Conservation (phyloP, 2,888 invertebrate genomes). For the Cyaniris semiargus region DNA sequence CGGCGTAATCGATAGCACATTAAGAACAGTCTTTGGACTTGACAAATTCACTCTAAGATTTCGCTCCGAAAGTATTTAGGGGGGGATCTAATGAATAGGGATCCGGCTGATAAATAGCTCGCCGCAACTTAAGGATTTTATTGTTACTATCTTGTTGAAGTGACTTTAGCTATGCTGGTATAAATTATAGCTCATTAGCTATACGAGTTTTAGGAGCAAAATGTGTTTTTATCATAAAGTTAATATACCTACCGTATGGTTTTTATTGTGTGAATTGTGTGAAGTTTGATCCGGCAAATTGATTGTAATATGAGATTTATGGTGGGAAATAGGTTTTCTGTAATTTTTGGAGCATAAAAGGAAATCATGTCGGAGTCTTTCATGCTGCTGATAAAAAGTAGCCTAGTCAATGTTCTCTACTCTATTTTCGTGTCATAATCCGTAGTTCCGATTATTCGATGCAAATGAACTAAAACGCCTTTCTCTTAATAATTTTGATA, state of each 20-base stretch:
- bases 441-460: too few relatives aligned
- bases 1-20: constrained; percentile 24
- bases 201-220: neutral
- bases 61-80: constrained; percentile 17
- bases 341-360: too few relatives aligned
- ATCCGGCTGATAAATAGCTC: constrained; percentile 18
- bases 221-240: neutral
- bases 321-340: too few relatives aligned
- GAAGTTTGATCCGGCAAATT: neutral
- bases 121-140: constrained; percentile 15
- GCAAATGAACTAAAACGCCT: too few relatives aligned
- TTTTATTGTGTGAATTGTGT: neutral
- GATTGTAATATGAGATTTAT: neutral
- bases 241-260: too few relatives aligned
- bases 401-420: too few relatives aligned
- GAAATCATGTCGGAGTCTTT: too few relatives aligned
- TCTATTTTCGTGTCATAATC: too few relatives aligned
- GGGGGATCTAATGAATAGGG: constrained; percentile 15
- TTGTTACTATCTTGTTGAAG: neutral
- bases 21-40: constrained; percentile 29
- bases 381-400: too few relatives aligned
- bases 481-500: too few relatives aligned
- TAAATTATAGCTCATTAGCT: neutral
- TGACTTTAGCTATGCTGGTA: neutral
- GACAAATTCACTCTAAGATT: constrained; percentile 29